Base-by-base conservation (phyloP, 2,797 vertebrate genomes). In the Typhlichthys subterraneus region DNA sequence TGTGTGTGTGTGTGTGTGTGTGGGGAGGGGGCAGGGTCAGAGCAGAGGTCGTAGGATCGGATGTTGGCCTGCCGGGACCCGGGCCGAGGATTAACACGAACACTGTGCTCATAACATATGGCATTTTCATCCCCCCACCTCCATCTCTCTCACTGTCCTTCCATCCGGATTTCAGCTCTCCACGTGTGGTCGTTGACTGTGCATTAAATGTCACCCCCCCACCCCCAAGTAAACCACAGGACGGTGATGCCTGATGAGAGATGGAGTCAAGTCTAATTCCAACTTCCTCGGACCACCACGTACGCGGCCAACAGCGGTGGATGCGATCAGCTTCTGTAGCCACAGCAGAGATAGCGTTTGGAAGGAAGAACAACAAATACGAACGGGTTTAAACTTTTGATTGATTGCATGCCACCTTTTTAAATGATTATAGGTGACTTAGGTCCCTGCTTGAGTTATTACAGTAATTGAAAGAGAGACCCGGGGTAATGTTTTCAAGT, bases 181-280 rank as follows among this genome's bases (percentile, higher is more conserved):
- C 77, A 83, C 88, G 86, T 89, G 83, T 89, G 86, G 87, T 88
- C 88, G 88, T 91, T 92, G 90, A 89, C 87, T 85, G 87, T 87
- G 87, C 80, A 88, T 85, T 86, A 88, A 89, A 84, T 42, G 79
- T 54, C 63, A 53, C 54, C 58, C 49, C 6, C 15, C 51, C 50
- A 13, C 12, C 38, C 53, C 51, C 57, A 19, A 9, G 23, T 42
- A 42, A 42, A 42, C 38, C 38, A 42, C 38, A 42, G 6, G 69
- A 85, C 70, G 83, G 56, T 88, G 89, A 88, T 91, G 80, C 54
- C 63, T 23, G 62, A 57, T 55, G 59, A 23, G 67, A 65, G 14
- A 23, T 67, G 54, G 57, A 59, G 76, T 46, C 52, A 0, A 0
- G 61, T 52, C 56, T 81, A 82, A 87, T 62, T 69, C 76, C 79